These are phyloP conservation scores for Nylanderia fulva DNA, from an alignment of 1,140 invertebrate species.

Conservation along the genomic window DNA sequence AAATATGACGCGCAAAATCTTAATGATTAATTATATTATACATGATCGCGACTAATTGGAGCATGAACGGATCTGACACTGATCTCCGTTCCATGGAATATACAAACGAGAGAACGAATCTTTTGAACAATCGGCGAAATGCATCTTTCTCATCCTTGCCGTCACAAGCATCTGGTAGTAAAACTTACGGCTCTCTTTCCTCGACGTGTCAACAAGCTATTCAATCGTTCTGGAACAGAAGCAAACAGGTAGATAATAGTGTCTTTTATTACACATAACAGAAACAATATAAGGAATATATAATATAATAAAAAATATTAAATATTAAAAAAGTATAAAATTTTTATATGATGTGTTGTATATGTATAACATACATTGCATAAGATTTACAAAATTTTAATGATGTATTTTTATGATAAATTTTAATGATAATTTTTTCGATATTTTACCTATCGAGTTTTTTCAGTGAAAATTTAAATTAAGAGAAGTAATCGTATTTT, in stretches of 20 bases:
- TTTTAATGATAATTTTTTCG: too few species aligned
- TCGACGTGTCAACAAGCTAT: constrained; percentile 76
- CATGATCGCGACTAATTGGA: constrained; percentile 19
- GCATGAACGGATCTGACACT: constrained; percentile 73
- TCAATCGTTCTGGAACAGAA: constrained; percentile 81
- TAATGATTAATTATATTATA: neutral
- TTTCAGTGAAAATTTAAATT: too few species aligned
- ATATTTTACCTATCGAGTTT: too few species aligned
- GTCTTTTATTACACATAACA: neutral
- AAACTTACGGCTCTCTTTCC: constrained; percentile 79
- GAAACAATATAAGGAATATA: neutral
- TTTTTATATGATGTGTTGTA: neutral
- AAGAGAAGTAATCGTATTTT: too few species aligned
- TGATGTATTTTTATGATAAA: too few species aligned
- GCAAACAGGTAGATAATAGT: constrained; percentile 77
- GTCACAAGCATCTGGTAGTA: constrained; percentile 60
- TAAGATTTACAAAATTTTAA: too few species aligned
- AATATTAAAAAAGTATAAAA: neutral
- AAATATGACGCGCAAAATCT: too few species aligned
- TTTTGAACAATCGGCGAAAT: constrained; percentile 65
- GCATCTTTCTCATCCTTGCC: constrained; percentile 65
- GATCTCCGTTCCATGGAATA: constrained; percentile 70
- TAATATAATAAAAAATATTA: neutral
- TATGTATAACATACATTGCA: too few species aligned
- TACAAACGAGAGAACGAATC: constrained; percentile 70